Evolutionary conservation across 2,888 invertebrate genomes (phyloP), one percentile per base, ranked within the genome.

Genomic region (Petrolisthes manimaculis): DNA sequence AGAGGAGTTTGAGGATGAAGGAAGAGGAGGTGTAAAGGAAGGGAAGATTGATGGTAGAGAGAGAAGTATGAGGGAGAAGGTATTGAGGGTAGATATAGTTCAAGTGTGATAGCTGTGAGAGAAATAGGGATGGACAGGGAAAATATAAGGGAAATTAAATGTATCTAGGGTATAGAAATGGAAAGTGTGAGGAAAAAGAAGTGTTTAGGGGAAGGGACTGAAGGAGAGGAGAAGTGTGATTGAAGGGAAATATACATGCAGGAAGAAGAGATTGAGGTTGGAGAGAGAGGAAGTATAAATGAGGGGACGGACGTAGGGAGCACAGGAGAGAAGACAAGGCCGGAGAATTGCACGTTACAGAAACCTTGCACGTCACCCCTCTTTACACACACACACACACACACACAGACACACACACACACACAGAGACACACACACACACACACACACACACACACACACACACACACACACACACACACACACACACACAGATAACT

Each of bases 361-460:
- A 9, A 61, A 61, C 61, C 61, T 61, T 61, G 61, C 6, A 18
- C 18, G 12, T 61, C 18, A 12, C 61, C 18, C 18, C 18, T 61
- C 18, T 9, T 61, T 18, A 12, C 61, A 21, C 61, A 21, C 56
- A 81, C 81, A 81, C 69, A 67, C 12, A 82, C 82, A 67, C 37
- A 82, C 37, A 67, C 82, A 82, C 9, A 82, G 67, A 82, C 82
- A 67, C 82, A 82, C 82, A 61, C 78, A 82, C 82, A 51, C 67
- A 61, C 67, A 21, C 78, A 51, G 2, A 24, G 3, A 74, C 74
- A 74, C 74, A 74, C 74, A 74, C 24, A 74, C 74, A 74, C 74
- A 74, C 74, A 74, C 74, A 74, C 74, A 74, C 74, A 74, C 74
- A 74, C 74, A 74, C 74, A 21, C 74, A 74, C 74, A 74, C 74